Evolutionary conservation across 2,888 invertebrate species (phyloP).

Genomic region (Rhagonycha fulva): DNA sequence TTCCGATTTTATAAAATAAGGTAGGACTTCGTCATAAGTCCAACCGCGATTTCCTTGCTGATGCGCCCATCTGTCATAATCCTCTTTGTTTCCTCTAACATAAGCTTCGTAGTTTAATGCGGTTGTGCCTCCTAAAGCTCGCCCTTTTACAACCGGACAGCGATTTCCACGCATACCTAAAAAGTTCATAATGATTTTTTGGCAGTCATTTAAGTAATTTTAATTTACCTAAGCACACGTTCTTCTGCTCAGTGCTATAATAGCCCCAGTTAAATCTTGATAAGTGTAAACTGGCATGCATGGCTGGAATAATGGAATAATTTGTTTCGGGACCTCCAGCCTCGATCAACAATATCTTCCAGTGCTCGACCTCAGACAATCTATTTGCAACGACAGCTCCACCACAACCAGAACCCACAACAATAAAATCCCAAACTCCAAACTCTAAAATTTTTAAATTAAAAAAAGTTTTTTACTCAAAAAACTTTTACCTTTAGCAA

Average conservation of each 20-base stretch:
- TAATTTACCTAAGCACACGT: constrained; percentile 8
- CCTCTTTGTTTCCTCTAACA: constrained; percentile 31
- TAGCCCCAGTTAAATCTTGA: not conserved
- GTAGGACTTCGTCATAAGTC: too few relatives aligned
- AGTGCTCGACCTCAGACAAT: constrained; percentile 66
- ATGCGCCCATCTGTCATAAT: constrained; percentile 32
- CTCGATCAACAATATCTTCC: constrained; percentile 69
- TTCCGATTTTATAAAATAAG: constrained; percentile 28
- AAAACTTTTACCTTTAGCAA: not conserved
- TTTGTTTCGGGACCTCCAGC: constrained; percentile 55
- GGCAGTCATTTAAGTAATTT: too few relatives aligned
- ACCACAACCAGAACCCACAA: constrained; percentile 68
- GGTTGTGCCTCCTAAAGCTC: constrained; percentile 33
- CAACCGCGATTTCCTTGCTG: too few relatives aligned
- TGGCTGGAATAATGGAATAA: constrained; percentile 10
- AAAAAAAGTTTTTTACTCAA: not conserved
- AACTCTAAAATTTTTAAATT: constrained; percentile 60
- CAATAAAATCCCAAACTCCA: constrained; percentile 50
- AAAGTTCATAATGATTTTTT: not conserved
- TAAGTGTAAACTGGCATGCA: constrained; percentile 10
- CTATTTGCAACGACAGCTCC: constrained; percentile 69
- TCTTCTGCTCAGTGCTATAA: constrained; percentile 5
- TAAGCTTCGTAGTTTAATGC: constrained; percentile 35
- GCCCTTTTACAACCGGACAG: constrained; percentile 32
- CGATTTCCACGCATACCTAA: constrained; percentile 32